Base-by-base conservation (phyloP, 2,113 vertebrate species). In the Phalacrocorax pelagicus region DNA sequence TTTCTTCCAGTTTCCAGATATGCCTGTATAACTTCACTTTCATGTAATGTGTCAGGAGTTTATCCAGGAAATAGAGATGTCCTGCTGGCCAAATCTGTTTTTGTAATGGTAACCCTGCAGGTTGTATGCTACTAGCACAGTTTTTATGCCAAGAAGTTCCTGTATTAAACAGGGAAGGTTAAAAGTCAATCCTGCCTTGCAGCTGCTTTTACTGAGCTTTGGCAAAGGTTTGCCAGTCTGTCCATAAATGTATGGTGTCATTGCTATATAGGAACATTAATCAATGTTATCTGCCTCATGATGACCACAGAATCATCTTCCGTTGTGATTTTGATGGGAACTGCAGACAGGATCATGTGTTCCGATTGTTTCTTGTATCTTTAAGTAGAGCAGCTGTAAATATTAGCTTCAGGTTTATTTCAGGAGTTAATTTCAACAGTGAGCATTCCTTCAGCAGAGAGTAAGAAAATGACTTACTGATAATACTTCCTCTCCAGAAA, bases 11-110 rank as follows among this genome's bases (percentile, higher is more conserved):
- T 93, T 94, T 94, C 81, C 66, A 77, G 84, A 94, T 46, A 81
- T 51, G 82, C 63, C 77, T 80, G 85, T 87, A 17, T 79, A 80
- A 44, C 38, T 34, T 81, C 57, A 12, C 78, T 96, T 98, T 82
- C 94, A 91, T 91, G 87, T 92, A 62, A 84, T 74, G 67, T 92
- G 81, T 97, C 90, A 94, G 93, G 73, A 87, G 81, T 94, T 95
- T 96, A 71, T 71, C 97, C 93, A 97, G 92, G 96, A 98, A 98
- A 96, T 96, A 93, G 96, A 97, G 88, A 94, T 88, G 86, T 96
- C 98, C 97, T 96, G 97, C 98, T 97, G 97, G 90, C 91, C 94
- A 92, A 90, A 97, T 97, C 96, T 98, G 97, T 95, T 98, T 97
- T 95, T 95, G 93, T 95, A 98, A 96, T 97, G 97, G 94, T 95